A percentile compares a stretch with the other conserved stretches of the same genome.
phyloP scores from a whole-genome alignment of 2,888 invertebrate species.

The Bombylius major region DNA sequence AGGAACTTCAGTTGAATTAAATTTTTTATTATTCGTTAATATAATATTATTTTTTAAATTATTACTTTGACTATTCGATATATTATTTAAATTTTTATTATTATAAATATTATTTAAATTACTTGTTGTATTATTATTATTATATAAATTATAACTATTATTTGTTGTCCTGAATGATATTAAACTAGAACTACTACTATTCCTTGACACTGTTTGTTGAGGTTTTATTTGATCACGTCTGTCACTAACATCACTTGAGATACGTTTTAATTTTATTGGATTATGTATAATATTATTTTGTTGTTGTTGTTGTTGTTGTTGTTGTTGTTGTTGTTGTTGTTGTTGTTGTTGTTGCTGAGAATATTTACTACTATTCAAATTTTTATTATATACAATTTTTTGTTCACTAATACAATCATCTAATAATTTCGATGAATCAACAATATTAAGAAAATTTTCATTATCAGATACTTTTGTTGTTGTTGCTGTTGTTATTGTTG shows the following conservation, averaged over 20 bases:
- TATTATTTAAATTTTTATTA: neutral
- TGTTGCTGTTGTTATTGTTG: neutral
- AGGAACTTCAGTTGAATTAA: constrained; percentile 4
- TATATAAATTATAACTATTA: neutral
- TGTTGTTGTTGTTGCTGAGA: neutral
- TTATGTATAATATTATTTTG: neutral
- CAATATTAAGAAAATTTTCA: no score
- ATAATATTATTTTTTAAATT: neutral
- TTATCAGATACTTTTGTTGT: no score
- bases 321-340: no score
- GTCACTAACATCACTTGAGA: constrained; percentile 7
- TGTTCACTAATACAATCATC: no score
- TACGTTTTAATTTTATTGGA: constrained; percentile 8
- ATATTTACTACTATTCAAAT: no score
- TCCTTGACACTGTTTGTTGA: neutral
- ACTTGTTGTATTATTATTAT: neutral
- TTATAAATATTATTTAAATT: neutral
- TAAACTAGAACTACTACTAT: constrained; percentile 1
- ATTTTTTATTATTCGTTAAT: no score
- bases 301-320: neutral
- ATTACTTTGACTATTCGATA: neutral
- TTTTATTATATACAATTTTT: no score
- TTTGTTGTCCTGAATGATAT: neutral
- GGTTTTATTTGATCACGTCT: neutral
- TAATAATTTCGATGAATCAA: no score